Base-by-base conservation (phyloP, 2,888 invertebrate species). In the Tribolium freemani region DNA sequence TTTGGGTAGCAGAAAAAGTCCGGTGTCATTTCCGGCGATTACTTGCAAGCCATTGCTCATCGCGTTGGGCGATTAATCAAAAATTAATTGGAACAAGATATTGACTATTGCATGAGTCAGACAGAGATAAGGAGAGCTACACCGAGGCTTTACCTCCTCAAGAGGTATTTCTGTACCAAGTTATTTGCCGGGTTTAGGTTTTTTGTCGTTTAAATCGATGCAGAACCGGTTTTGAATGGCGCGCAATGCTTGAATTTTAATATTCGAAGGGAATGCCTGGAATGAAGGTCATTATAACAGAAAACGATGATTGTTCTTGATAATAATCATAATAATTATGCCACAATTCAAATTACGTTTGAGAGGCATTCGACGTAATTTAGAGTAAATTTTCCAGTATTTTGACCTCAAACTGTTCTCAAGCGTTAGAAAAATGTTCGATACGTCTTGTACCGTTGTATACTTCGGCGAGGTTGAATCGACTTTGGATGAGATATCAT, bases 381-480 rank as follows among this genome's bases (percentile, higher is more conserved):
- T 26, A 3, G 3, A 26, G 26, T 5, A 26, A 26, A 45, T 45
- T 54, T 54, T 54, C n/a, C 20, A 9, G 20, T 58, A 5, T 45
- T 45, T 58, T 58, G 58, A 56, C 56, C 56, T 38, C 45, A 58
- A 45, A 44, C 45, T 58, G 20, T 45, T 56, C 48, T 48, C 8
- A 30, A n/a, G n/a, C 9, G 26, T 30, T 21, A 21, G 56, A 13
- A 4, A 56, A 38, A 38, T 38, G 13, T 16, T 58, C 16, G 26
- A 26, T 26, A 57, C 13, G 38, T 8, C n/a, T 58, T 58, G 11
- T 58, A 60, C 60, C 60, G 46, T 60, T 60, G 46, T 26, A 57
- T 48, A 38, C n/a, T 6, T 20, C 9, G 11, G 5, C 9, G 16
- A 20, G 13, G 20, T 20, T 20, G 20, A 51, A 51, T 21, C 16